Base-by-base conservation (phyloP, 2,888 invertebrate genomes). In the Drosophila meridiana region DNA sequence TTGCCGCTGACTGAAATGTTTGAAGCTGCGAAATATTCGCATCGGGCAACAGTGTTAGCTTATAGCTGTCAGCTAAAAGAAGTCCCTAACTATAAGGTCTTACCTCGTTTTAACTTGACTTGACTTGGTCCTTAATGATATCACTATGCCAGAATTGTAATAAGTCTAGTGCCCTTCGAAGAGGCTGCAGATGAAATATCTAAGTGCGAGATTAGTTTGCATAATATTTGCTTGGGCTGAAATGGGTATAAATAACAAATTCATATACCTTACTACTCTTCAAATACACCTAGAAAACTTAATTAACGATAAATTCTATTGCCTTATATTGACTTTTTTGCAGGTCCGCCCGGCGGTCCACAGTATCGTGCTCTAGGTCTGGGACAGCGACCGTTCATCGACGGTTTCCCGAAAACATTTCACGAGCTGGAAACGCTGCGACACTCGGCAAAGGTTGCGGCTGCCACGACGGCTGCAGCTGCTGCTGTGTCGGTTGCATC, bases 291-390 rank as follows among this genome's bases (percentile, higher is more conserved):
- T 5, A 34, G 20, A 20, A 20, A 20, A 34, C 4, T 50, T n/a
- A 7, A 32, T 32, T 34, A n/a, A 20, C 11, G 20, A 34, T 20
- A 2, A 34, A 34, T 34, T 34, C 2, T 11, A 0, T 40, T 55
- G 38, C 38, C 36, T 30, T 52, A 20, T 30, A 50, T 50, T 28
- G 28, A 30, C 28, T 20, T 43, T 11, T 45, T 78, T 80, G 38
- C 59, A 95, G 95, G 94, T 93, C 94, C 95, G 72, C 94, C 95
- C 90, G 91, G 94, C 92, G 94, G 95, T 93, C 95, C 95, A 83
- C 96, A 96, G 91, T 96, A 96, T 90, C 94, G 97, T 76, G 95
- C 96, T 57, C 94, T 97, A 83, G 96, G 96, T 40, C 94, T 97
- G 89, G 95, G 95, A 64, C 97, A 96, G 91, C 95, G 97, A 82